Evolutionary conservation across 2,113 vertebrate genomes (phyloP), one percentile per base, ranked within the genome.

Genomic region (Pachypanchax playfairii): DNA sequence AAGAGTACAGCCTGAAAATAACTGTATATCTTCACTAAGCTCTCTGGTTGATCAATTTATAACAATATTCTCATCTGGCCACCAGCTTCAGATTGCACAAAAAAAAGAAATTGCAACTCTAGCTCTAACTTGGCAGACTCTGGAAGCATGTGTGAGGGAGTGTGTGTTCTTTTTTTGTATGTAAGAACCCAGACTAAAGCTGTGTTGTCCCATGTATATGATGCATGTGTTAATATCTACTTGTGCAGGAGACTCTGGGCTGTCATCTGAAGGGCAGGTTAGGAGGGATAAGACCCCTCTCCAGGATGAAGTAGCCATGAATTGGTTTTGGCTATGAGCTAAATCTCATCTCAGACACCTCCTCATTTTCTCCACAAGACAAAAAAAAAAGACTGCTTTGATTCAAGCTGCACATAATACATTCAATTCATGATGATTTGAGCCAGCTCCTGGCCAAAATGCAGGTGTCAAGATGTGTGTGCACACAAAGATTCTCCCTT

Each of bases 281-380:
- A 56, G 59, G 49, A n/a, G 55, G 82, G 77, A 77, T 81, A 66
- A 87, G 79, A 75, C 83, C 77, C 80, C 85, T 88, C 85, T 90
- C 83, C 78, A 85, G 50, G 69, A 69, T 83, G 72, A 75, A 90
- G 86, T 85, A 86, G 51, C 65, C 84, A 73, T 85, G 86, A 85
- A 87, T 83, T 86, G 86, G 68, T 88, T 87, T 87, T 90, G 86
- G 88, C 86, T 82, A 60, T 2, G 18, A 71, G 85, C 86, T 87
- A 86, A 87, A 88, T 87, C 85, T 85, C 79, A 75, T 84, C 75
- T 77, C 79, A 84, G 68, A 82, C 85, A 85, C 83, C 59, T 83
- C 67, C 66, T 76, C 73, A 55, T 65, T 82, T 75, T 73, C 66
- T 75, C 56, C 56, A 67, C 80, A 60, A 74, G 31, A 78, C 70